A percentile compares a stretch with the other conserved stretches of the same genome.
These are phyloP conservation scores for Trichonephila clavata DNA, from an alignment of 1,140 invertebrate species.

Conservation along the genomic window DNA sequence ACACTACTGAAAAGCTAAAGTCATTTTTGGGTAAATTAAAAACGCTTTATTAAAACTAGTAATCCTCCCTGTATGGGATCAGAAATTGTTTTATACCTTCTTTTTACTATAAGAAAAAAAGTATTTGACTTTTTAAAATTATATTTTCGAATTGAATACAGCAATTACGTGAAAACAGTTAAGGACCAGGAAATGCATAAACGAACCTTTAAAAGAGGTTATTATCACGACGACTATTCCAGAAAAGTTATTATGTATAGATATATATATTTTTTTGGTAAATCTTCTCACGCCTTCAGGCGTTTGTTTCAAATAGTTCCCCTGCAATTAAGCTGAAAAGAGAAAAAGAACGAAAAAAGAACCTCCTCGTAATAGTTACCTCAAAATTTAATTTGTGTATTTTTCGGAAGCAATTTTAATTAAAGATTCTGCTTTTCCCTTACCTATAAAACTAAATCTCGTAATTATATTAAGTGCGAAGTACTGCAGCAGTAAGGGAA, in stretches of 20 bases:
- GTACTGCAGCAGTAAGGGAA: neutral
- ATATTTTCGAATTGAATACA: slow-evolving; percentile 3
- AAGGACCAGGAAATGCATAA: neutral
- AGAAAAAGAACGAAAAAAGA: neutral
- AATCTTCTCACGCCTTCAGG: neutral
- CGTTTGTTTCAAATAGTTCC: neutral
- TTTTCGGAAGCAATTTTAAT: slow-evolving; percentile 21
- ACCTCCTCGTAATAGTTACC: neutral
- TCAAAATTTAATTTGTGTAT: slow-evolving; percentile 20
- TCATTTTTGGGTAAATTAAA: slow-evolving; percentile 19
- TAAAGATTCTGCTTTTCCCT: neutral
- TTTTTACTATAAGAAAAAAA: neutral
- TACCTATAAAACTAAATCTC: neutral
- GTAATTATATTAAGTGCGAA: slow-evolving; percentile 12
- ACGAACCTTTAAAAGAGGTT: neutral
- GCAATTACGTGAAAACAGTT: neutral
- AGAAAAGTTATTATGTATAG: neutral
- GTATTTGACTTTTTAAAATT: neutral
- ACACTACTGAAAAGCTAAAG: neutral
- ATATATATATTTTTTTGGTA: neutral
- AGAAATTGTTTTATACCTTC: neutral
- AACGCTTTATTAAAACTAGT: slow-evolving; percentile 35
- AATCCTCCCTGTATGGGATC: neutral
- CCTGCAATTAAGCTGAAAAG: neutral
- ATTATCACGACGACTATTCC: neutral